Conservation (phyloP, 2,797 vertebrate genomes). For the Ispidina lecontei region DNA sequence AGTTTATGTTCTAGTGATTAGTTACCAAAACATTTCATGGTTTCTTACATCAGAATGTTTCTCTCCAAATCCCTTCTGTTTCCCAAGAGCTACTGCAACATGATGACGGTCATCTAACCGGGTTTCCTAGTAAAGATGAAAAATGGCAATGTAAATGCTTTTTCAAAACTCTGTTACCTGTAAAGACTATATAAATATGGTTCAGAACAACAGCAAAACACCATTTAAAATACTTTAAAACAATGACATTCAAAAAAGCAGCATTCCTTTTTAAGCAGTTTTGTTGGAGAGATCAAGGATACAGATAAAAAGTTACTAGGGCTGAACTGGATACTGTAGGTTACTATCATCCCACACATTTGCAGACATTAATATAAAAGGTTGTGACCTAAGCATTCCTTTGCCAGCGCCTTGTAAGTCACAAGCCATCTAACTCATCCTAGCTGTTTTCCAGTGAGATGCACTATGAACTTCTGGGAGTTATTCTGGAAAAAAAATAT, state of each 20-base stretch:
- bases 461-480: neutral
- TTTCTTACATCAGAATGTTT: slow-evolving; percentile 72
- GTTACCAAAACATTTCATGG: neutral
- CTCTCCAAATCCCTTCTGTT: slow-evolving; percentile 49
- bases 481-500: neutral
- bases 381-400: neutral
- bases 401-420: neutral
- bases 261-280: neutral
- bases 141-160: neutral
- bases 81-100: slow-evolving; percentile 90
- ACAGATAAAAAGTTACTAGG: neutral
- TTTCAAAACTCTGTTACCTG: neutral
- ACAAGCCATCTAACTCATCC: neutral
- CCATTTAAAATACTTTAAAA: neutral
- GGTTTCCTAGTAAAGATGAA: slow-evolving; percentile 83
- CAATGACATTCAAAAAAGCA: neutral
- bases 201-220: neutral
- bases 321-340: neutral
- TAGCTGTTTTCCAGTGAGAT: neutral
- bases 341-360: neutral
- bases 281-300: neutral
- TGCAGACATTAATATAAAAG: neutral
- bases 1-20: neutral
- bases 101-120: slow-evolving; percentile 90
- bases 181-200: neutral